Conservation (phyloP, 2,888 invertebrate genomes). For the Itoplectis maculator region DNA sequence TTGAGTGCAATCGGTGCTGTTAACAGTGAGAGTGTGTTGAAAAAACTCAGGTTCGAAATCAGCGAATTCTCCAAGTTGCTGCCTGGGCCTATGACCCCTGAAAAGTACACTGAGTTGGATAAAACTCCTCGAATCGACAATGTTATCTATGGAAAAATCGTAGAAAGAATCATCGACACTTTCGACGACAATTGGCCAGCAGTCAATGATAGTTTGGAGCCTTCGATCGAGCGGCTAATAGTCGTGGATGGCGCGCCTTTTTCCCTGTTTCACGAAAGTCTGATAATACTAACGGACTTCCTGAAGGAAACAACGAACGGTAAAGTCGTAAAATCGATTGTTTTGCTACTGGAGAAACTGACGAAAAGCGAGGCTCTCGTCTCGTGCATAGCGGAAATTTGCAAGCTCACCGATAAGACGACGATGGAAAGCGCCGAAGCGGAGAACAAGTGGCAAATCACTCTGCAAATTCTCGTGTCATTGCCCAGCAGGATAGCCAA, state of each 20-base stretch:
- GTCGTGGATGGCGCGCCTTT: conserved; percentile 85
- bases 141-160: conserved; percentile 85
- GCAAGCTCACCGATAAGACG: conserved; percentile 71
- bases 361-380: conserved; percentile 87
- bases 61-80: conserved; percentile 78
- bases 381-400: conserved; percentile 85
- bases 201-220: conserved; percentile 81
- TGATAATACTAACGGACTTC: conserved; percentile 85
- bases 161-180: conserved; percentile 85
- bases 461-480: conserved; percentile 88
- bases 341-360: conserved; percentile 85
- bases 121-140: conserved; percentile 83
- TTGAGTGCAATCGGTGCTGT: conserved; percentile 81
- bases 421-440: conserved; percentile 73
- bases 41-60: conserved; percentile 74
- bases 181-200: conserved; percentile 88
- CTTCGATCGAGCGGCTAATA: conserved; percentile 85
- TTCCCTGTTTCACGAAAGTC: conserved; percentile 83
- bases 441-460: conserved; percentile 85
- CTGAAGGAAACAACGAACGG: conserved; percentile 84
- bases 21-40: conserved; percentile 81
- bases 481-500: conserved; percentile 91
- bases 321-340: conserved; percentile 81
- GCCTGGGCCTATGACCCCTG: conserved; percentile 88
- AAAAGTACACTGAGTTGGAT: conserved; percentile 88